Evolutionary conservation across 2,113 vertebrate genomes (phyloP).

Genomic region (Spermophilus dauricus): DNA sequence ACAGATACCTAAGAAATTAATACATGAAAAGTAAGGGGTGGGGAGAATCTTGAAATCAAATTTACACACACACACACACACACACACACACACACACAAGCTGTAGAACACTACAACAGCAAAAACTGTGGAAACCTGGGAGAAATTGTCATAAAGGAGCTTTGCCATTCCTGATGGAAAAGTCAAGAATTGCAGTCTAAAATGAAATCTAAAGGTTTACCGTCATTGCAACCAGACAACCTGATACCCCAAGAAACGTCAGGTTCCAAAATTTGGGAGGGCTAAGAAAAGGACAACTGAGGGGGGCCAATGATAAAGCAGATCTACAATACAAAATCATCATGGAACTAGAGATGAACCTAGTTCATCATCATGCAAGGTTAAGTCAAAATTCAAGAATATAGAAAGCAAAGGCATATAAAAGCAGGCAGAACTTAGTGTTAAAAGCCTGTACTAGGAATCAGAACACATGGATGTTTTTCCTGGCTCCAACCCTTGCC

Average conservation of each 20-base stretch:
- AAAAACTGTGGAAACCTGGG: background rate
- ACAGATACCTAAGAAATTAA: conserved; percentile 35
- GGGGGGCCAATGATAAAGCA: background rate
- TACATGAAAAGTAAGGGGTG: background rate
- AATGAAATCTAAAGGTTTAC: background rate
- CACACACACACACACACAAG: background rate
- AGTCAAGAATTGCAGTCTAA: conserved; percentile 14
- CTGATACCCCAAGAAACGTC: conserved; percentile 52
- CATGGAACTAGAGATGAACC: background rate
- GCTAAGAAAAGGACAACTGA: background rate
- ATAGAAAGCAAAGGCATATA: background rate
- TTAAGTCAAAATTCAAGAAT: conserved; percentile 51
- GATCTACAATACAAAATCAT: conserved; percentile 51
- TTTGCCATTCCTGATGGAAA: conserved; percentile 59
- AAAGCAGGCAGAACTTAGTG: background rate
- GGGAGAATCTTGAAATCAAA: background rate
- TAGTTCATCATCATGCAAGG: background rate
- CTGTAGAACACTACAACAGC: conserved; percentile 32
- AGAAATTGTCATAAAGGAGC: conserved; percentile 15
- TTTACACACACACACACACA: conserved; percentile 8
- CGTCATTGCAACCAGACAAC: conserved; percentile 48
- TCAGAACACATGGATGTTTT: conserved; percentile 33
- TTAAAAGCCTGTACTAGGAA: background rate
- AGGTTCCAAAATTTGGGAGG: conserved; percentile 28
- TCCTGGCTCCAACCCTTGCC: conserved; percentile 49